Conservation (phyloP, 2,113 vertebrate species). For the Myanophis thanlyinensis region DNA sequence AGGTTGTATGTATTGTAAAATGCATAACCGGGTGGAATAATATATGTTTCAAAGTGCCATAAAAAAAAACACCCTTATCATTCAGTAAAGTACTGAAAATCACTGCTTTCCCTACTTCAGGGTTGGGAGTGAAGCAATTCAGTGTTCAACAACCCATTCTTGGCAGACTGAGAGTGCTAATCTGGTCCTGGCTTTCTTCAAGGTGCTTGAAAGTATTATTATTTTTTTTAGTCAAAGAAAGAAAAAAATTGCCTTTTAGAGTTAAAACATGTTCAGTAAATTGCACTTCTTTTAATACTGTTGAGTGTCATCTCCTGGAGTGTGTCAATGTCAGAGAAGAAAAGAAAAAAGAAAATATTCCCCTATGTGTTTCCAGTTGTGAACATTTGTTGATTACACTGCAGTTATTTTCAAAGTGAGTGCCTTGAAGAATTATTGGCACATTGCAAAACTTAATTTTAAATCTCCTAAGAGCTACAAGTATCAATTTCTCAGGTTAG, state of each 20-base stretch:
- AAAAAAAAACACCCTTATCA: neutral
- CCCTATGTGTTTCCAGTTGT: neutral
- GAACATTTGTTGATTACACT: neutral
- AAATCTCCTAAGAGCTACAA: neutral
- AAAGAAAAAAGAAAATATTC: neutral
- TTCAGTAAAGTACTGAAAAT: neutral
- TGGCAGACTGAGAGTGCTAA: neutral
- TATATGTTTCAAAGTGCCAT: constrained; percentile 5
- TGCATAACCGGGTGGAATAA: neutral
- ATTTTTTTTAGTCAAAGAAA: neutral
- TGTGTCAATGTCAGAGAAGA: neutral
- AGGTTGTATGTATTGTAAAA: neutral
- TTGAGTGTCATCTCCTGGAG: constrained; percentile 1
- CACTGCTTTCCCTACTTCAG: constrained; percentile 7
- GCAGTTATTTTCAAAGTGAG: neutral
- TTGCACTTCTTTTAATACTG: neutral
- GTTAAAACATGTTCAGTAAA: accelerated
- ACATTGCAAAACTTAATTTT: neutral
- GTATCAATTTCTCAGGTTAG: neutral
- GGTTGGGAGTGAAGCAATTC: neutral
- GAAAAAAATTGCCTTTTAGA: neutral
- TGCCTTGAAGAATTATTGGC: neutral
- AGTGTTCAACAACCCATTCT: neutral
- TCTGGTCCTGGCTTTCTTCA: neutral
- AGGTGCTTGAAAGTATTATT: neutral